Evolutionary conservation across 2,113 vertebrate species (phyloP), one percentile per base, ranked within the genome.

Genomic region (Podilymbus podiceps): DNA sequence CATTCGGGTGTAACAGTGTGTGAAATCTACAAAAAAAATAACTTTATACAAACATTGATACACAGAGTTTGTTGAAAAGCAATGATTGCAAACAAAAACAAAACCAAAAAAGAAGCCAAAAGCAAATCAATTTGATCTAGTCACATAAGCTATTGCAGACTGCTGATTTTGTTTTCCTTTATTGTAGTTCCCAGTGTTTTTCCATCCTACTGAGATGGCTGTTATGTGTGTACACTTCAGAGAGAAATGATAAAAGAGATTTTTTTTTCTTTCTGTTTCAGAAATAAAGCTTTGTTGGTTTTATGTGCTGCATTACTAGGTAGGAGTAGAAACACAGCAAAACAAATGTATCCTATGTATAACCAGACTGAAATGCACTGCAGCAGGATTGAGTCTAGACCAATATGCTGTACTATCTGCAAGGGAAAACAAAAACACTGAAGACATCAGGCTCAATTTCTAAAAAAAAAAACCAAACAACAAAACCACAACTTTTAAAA

Each of bases 121-220:
- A 92, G 52, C 47, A 90, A 87, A 85, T 5, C 50, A 69, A 56
- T 88, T 85, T 90, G 66, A 76, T 92, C 38, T 88, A 87, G 64
- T 90, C 84, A 77, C 72, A 88, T 40, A 93, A 93, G 59, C 62
- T 90, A 64, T 30, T 79, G 58, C 82, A 96, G 85, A 88, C 38
- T 72, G 38, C n/a, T 89, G 68, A 72, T 91, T 94, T 94, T 83
- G 33, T 78, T 84, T 93, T 78, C 67, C 53, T 83, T 90, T 94
- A 69, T 89, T 91, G 72, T 87, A 79, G 38, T 71, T 90, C 24
- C 52, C 60, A 74, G 42, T 79, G 66, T 71, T 93, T 96, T 96
- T 71, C 30, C 7, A 5, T 93, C 75, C 82, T 78, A 89, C 88
- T 90, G 84, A 94, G 79, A 69, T 30, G 22, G 25, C 49, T 3